A percentile compares a stretch with the other conserved stretches of the same genome.
Conservation (phyloP, 2,113 vertebrate species). For the Chitala chitala region DNA sequence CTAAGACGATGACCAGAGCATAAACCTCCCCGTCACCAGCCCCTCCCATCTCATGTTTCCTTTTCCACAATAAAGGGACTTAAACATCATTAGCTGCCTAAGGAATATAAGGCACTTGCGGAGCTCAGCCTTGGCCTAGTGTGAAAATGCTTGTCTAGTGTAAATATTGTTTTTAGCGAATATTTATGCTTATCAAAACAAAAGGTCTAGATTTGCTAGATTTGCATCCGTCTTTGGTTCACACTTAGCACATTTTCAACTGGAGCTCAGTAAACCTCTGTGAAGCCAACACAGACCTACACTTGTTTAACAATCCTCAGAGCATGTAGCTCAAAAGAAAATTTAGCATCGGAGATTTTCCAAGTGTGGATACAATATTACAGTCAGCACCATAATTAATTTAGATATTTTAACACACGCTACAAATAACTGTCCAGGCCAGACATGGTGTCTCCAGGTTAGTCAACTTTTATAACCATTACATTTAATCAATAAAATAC, state of each 20-base stretch:
- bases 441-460: too few relatives aligned
- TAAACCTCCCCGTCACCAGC: neutral
- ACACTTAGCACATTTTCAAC: neutral
- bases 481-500: too few relatives aligned
- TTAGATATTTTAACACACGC: too few relatives aligned
- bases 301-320: neutral
- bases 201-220: constrained; percentile 6
- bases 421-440: too few relatives aligned
- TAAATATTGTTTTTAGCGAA: constrained; percentile 24
- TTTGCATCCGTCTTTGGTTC: constrained; percentile 10
- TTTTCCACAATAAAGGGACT: constrained; percentile 15
- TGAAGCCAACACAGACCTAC: neutral
- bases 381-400: too few relatives aligned
- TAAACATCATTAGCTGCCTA: constrained; percentile 2
- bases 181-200: constrained; percentile 26
- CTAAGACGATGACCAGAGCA: neutral
- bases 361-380: neutral
- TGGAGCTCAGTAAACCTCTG: constrained; percentile 19
- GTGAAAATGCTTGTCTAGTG: constrained; percentile 13
- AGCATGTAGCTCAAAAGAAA: neutral
- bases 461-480: neutral
- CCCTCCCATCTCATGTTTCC: neutral
- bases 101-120: constrained; percentile 9
- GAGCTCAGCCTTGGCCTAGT: neutral
- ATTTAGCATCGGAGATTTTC: neutral